Base-by-base conservation (phyloP, 2,113 vertebrate species). In the Vireo altiloquus region DNA sequence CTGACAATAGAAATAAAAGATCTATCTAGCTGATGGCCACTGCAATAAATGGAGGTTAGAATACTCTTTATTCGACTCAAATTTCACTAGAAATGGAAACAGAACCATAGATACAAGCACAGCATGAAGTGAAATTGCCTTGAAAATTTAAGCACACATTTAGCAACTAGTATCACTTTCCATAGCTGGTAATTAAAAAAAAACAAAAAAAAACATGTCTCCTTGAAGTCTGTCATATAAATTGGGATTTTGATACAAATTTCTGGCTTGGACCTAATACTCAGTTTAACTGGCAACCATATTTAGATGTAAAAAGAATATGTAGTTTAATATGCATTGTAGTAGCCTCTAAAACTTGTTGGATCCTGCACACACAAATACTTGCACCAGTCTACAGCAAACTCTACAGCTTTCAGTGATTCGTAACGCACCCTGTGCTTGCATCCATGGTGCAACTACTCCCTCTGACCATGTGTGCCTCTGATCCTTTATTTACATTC, bases 381-480 rank as follows among this genome's bases (percentile, higher is more conserved):
- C 21, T 46, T 59, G 39, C 31, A 31, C 7, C 16, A 30, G 18
- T 50, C 56, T 89, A 21, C 53, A 40, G 24, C 33, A 53, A 83
- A 59, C 42, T 71, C 56, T 30, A 0, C 25, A 86, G 13, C 33
- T 64, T 75, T 92, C n/a, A 22, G 52, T 49, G 42, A 8, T 27
- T 57, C 59, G 25, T 37, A 46, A 9, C 0, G 0, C 19, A 6
- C 39, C 16, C 33, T 2, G 0, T 52, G 33, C 33, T 53, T 56
- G 28, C 27, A 42, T 27, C 47, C 33, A 1, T 11, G 12, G 39
- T 22, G 39, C 47, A 49, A n/a, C 16, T 15, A 3, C 8, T 20
- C 33, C 11, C 13, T 49, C 19, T 28, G 33, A 63, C 27, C 1
- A 0, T 9, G 9, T 0, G 0, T 9, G 17, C 54, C 70, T 40